phyloP scores from a whole-genome alignment of 2,888 invertebrate genomes.

The Tanaodytes sp. region DNA sequence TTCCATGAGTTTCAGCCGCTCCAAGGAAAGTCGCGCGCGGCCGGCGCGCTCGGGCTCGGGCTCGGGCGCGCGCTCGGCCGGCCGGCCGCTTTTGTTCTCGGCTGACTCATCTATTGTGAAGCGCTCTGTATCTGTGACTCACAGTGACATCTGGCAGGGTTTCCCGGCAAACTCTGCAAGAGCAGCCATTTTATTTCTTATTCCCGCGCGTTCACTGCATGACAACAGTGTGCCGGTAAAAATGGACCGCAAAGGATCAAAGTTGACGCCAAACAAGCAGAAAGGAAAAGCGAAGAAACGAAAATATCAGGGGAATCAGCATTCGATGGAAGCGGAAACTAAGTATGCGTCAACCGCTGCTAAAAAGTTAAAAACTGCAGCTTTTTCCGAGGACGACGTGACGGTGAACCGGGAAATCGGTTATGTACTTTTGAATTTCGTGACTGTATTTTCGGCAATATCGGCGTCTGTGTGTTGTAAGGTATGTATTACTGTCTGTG shows the following conservation, averaged over 20 bases:
- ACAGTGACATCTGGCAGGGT: conserved; percentile 11
- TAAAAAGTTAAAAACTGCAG: neutral
- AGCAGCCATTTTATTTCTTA: conserved; percentile 8
- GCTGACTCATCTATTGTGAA: conserved; percentile 11
- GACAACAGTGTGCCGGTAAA: conserved; percentile 6
- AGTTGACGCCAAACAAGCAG: conserved; percentile 1
- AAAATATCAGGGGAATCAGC: neutral
- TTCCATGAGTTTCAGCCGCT: conserved; percentile 8
- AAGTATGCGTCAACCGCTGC: neutral
- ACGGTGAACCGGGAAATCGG: neutral
- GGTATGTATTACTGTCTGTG: too few species aligned
- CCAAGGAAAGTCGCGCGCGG: conserved; percentile 4
- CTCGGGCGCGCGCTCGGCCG: conserved; percentile 10
- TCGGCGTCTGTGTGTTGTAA: neutral
- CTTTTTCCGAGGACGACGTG: neutral
- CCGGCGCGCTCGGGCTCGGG: conserved; percentile 7
- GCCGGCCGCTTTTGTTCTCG: conserved; percentile 11
- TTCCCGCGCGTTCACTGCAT: conserved; percentile 8
- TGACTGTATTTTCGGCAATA: neutral
- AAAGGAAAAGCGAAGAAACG: neutral
- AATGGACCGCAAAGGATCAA: conserved; percentile 11
- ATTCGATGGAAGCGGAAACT: neutral
- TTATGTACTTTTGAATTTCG: neutral
- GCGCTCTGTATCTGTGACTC: conserved; percentile 11
- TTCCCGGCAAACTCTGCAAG: conserved; percentile 7